Conservation (phyloP, 2,888 invertebrate species). For the Ryuthela nishihirai region DNA sequence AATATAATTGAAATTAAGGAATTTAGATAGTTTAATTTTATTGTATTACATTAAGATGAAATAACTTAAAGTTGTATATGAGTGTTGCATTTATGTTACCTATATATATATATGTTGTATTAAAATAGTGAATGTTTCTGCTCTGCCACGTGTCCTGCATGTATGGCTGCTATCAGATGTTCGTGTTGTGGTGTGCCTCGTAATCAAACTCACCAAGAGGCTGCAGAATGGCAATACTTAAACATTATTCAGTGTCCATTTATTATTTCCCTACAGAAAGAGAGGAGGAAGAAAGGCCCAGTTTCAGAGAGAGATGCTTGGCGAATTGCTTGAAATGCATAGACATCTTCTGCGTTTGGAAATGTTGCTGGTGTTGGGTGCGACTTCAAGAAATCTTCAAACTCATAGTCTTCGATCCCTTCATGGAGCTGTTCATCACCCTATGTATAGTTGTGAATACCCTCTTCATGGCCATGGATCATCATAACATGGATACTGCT, state of each 20-base stretch:
- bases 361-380: constrained; percentile 90
- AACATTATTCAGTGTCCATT: constrained; percentile 74
- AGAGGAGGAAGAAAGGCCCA: constrained; percentile 62
- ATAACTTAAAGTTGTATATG: too few relatives aligned
- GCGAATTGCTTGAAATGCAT: constrained; percentile 72
- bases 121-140: too few relatives aligned
- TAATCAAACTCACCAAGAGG: constrained; percentile 32
- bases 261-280: constrained; percentile 95
- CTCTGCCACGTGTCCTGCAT: constrained; percentile 32
- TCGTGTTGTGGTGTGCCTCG: constrained; percentile 35
- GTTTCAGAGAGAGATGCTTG: constrained; percentile 76
- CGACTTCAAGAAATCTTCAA: constrained; percentile 76
- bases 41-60: too few relatives aligned
- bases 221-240: constrained; percentile 41
- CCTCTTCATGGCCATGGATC: constrained; percentile 94
- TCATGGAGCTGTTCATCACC: constrained; percentile 96
- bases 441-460: constrained; percentile 97
- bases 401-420: constrained; percentile 94
- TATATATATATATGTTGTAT: too few relatives aligned
- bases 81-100: too few relatives aligned
- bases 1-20: too few relatives aligned
- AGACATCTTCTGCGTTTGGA: constrained; percentile 88
- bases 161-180: constrained; percentile 32
- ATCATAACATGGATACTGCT: constrained; percentile 86
- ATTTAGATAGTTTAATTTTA: too few relatives aligned